Evolutionary conservation across 92 coral and sea anemone genomes (phyloP).

Genomic region (Heteractis magnifica): DNA sequence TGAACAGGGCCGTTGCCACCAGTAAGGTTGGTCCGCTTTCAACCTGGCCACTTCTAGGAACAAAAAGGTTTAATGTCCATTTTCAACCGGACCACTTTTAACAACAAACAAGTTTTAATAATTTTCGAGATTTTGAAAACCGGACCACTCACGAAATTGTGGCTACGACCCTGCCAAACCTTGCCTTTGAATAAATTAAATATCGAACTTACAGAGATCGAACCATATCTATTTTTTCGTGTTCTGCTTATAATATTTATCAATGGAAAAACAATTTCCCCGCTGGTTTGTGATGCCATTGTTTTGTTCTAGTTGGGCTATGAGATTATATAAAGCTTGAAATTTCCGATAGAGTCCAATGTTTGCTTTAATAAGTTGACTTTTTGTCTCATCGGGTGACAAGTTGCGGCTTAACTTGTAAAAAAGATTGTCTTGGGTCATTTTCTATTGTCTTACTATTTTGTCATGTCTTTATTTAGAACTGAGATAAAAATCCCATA

Average conservation of each 20-base stretch:
- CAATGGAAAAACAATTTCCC: neutral
- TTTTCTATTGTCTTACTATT: neutral
- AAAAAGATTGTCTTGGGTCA: too few species aligned
- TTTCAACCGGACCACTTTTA: too few species aligned
- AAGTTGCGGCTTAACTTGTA: neutral
- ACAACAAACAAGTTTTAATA: too few species aligned
- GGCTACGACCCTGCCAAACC: too few species aligned
- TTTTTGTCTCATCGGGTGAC: neutral
- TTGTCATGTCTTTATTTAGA: constrained; percentile 9
- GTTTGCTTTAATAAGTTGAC: neutral
- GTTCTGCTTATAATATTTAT: neutral
- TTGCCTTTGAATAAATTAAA: neutral
- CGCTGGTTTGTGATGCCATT: neutral
- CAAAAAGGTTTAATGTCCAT: too few species aligned
- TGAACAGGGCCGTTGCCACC: neutral
- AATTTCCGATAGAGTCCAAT: neutral
- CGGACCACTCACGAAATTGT: too few species aligned
- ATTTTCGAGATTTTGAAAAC: too few species aligned
- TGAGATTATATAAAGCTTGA: neutral
- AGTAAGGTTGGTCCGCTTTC: too few species aligned
- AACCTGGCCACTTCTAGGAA: too few species aligned
- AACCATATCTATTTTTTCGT: neutral
- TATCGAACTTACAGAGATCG: neutral
- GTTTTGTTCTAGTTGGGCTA: neutral
- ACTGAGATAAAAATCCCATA: neutral